Conservation (phyloP, 2,888 invertebrate genomes). For the Synanthedon vespiformis region DNA sequence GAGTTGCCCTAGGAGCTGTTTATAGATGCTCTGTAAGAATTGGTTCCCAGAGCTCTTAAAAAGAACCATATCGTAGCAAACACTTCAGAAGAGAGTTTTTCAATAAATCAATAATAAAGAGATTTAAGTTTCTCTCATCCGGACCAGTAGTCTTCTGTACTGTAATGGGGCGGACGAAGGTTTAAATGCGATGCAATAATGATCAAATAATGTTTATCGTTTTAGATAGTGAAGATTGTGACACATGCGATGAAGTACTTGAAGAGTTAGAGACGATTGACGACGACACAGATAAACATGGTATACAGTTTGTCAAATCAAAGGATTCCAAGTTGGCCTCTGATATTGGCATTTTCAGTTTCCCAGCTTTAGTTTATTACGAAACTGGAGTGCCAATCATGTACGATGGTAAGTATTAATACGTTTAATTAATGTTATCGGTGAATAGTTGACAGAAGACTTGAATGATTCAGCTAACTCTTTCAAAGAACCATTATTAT, state of each 20-base stretch:
- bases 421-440: not conserved
- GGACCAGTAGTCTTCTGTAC: no score
- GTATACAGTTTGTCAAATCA: constrained; percentile 93
- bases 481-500: no score
- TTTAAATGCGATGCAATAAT: no score
- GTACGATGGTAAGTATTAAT: constrained; percentile 85
- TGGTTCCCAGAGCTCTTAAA: no score
- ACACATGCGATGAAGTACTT: constrained; percentile 84
- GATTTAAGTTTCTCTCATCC: no score
- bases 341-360: constrained; percentile 91
- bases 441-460: not conserved
- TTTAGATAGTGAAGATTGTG: constrained; percentile 85
- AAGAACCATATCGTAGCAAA: no score
- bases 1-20: no score
- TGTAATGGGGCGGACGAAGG: no score
- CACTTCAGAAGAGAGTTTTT: no score
- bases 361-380: constrained; percentile 92
- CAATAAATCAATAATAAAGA: no score
- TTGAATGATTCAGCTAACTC: no score
- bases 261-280: constrained; percentile 93
- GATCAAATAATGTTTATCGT: not conserved
- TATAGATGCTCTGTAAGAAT: no score
- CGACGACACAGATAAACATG: constrained; percentile 92
- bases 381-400: constrained; percentile 94
- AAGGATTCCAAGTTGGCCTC: constrained; percentile 90